Base-by-base conservation (phyloP, 2,113 vertebrate species). In the Axis porcinus region DNA sequence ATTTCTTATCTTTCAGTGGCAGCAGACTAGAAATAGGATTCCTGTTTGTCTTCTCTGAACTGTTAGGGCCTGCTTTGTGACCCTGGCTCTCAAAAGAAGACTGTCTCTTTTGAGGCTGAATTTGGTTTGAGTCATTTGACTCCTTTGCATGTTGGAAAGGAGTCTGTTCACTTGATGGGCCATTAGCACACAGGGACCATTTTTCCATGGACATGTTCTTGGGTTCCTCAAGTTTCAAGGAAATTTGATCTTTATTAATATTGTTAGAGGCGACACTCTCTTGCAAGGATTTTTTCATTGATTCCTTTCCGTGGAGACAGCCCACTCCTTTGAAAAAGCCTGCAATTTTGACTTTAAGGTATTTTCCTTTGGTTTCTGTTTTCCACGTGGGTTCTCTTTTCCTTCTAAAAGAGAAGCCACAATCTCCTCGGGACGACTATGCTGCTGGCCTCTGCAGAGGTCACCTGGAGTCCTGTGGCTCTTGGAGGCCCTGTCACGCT, bases 271-370 rank as follows among this genome's bases (percentile, higher is more conserved):
- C 28, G 30, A 67, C 30, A 36, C 4, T 97, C 7, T 96, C 87
- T 91, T 96, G 87, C 27, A 33, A 87, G 54, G 88, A 40, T 2
- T 93, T 91, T 25, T 50, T 94, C 12, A 52, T 27, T 5, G 90
- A 91, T 27, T 96, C 86, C 81, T 97, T 98, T 30, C 88, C 43
- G 89, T 95, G 98, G 30, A 99, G 98, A 7, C 94, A 98, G 2
- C 98, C 98, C 1, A 99, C 98, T 58, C 99, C 99, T 97, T 98
- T 98, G 97, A 99, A 99, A 99, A 99, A 36, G 99, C 99, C 45
- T 99, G 99, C 23, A 99, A 99, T 16, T 98, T 98, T 15, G 89
- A 27, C 15, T 43, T 58, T 0, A 25, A 30, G 11, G 82, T 98
- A 8, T 64, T 98, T 96, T 96, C 97, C 11, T 96, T 97, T 19